Evolutionary conservation across 2,888 invertebrate genomes (phyloP).

Genomic region (Troides oblongomaculatus): DNA sequence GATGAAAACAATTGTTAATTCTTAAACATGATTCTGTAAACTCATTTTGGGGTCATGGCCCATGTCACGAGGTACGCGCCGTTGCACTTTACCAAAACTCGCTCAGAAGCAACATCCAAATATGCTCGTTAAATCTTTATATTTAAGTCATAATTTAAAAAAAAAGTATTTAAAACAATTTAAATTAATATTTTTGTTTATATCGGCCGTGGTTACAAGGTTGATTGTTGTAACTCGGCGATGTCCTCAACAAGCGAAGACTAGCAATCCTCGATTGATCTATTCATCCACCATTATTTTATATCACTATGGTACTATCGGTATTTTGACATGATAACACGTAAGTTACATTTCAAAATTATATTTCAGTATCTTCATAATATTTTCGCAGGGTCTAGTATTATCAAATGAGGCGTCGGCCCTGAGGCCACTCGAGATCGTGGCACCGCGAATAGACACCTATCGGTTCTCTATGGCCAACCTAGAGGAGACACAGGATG

Average conservation of each 20-base stretch:
- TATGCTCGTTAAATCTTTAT: neutral
- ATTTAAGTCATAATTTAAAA: too few species aligned
- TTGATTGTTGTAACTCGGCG: too few species aligned
- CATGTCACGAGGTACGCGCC: conserved; percentile 1
- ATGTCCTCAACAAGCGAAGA: too few species aligned
- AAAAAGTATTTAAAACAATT: too few species aligned
- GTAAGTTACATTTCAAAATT: neutral
- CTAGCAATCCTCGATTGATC: too few species aligned
- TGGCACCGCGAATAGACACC: conserved; percentile 91
- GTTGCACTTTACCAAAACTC: conserved; percentile 8
- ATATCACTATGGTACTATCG: too few species aligned
- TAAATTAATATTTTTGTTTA: too few species aligned
- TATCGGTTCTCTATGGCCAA: conserved; percentile 98
- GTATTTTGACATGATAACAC: too few species aligned
- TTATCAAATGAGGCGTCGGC: conserved; percentile 70
- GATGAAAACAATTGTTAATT: neutral
- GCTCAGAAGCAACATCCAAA: neutral
- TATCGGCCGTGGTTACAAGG: too few species aligned
- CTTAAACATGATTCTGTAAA: neutral
- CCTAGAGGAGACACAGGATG: conserved; percentile 96
- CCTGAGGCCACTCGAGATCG: conserved; percentile 85
- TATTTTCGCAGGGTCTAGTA: conserved; percentile 83
- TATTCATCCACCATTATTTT: too few species aligned
- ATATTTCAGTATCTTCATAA: neutral
- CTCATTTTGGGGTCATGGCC: conserved; percentile 5